Evolutionary conservation across 2,113 vertebrate genomes (phyloP), one percentile per base, ranked within the genome.

Genomic region (Zingel zingel): DNA sequence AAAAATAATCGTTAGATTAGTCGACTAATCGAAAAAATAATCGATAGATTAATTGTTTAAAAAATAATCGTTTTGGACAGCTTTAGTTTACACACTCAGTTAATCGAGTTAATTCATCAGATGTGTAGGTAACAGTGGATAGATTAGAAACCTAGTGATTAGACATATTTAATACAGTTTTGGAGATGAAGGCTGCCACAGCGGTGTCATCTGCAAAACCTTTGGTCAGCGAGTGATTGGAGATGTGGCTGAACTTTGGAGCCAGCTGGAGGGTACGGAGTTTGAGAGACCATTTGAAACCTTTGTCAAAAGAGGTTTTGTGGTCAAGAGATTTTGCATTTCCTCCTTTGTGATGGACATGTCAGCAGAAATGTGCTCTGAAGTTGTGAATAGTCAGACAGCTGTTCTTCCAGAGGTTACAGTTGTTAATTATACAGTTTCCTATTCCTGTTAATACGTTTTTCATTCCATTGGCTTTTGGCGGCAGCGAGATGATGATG

Each of bases 231-330:
- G 43, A 23, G 30, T 74, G 71, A 82, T 82, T 84, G 70, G 81
- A 87, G 67, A 75, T 78, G 65, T 70, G 77, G 83, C 43, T 77
- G 45, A 65, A 77, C 36, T 39, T 33, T 82, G 78, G 62, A 79
- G 84, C 48, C 76, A 75, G 30, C 65, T 51, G 33, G 16, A 69
- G 65, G 59, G 33, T 36, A 16, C 23, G 36, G 61, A 74, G 68
- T 72, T 19, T 66, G 58, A 57, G 65, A 80, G 65, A 54, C 51
- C 15, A 65, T 70, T 39, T 63, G 45, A 71, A 88, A 82, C 63
- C 11, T 3, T 39, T 63, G 80, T 87, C 56, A 64, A 18, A 65
- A 50, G 66, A 76, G 47, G 51, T 62, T 74, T 77, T 33, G 80
- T 12, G 53, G 84, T 70, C 50, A 25, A 30, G 33, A 61, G 51